Conservation (phyloP, 2,888 invertebrate genomes). For the Apamea anceps region DNA sequence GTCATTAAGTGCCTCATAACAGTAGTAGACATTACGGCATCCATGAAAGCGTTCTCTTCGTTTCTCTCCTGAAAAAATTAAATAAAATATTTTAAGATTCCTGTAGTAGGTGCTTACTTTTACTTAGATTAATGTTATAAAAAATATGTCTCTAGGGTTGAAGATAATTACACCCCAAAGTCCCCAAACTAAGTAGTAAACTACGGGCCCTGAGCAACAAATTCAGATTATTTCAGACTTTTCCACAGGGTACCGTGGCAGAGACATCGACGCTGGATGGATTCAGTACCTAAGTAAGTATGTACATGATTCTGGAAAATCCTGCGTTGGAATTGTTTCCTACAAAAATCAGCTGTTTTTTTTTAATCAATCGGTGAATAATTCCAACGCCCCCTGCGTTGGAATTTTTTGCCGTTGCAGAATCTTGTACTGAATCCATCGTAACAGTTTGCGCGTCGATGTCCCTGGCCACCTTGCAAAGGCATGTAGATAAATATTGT, state of each 20-base stretch:
- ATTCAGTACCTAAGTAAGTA: not conserved
- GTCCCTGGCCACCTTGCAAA: not conserved
- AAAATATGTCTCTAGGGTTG: not conserved
- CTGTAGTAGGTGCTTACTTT: not conserved
- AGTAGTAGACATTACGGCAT: constrained; percentile 93
- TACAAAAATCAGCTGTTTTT: not conserved
- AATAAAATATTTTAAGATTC: not conserved
- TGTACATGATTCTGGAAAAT: not conserved
- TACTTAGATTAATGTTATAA: not conserved
- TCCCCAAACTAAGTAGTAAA: not conserved
- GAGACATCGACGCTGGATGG: not conserved
- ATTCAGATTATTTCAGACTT: not conserved
- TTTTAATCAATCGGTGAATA: not conserved
- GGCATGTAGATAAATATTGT: not conserved
- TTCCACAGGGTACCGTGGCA: not conserved
- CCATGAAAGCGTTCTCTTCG: constrained; percentile 95
- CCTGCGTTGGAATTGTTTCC: not conserved
- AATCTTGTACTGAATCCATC: not conserved
- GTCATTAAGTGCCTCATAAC: constrained; percentile 93
- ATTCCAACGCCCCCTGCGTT: not conserved
- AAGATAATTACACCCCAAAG: not conserved
- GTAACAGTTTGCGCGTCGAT: not conserved
- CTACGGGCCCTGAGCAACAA: not conserved
- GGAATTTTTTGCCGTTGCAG: not conserved
- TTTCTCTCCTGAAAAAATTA: constrained; percentile 90